Evolutionary conservation across 35 echinoderm and acorn worm species (phyloP), one percentile per base, ranked within the genome.

Genomic region (Ophioderma brevispina): DNA sequence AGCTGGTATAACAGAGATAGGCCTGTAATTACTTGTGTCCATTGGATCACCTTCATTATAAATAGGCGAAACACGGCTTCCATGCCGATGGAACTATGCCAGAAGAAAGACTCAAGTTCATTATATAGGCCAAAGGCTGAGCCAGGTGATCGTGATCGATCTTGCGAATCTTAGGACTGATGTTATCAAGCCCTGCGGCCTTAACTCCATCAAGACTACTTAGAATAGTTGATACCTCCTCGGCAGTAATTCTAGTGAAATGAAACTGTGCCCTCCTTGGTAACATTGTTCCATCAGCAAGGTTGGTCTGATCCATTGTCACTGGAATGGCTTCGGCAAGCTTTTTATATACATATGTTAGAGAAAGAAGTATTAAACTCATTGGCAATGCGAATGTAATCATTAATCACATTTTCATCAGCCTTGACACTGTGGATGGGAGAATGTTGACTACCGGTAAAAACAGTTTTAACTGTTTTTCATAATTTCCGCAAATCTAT

Each of bases 161-260:
- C 80, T 82, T 82, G 34, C 17, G 38, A 3, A 80, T 14, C 38
- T 40, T 37, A 31, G 78, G 78, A 33, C 78, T 80, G 31, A 80
- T 80, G 34, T 40, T 40, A 80, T 80, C 78, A 80, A 80, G 78
- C 78, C 78, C 38, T 46, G 81, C 33, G 34, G 81, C 81, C 81
- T 83, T 83, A 36, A 15, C 10, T n/a, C 38, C 46, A 83, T 83
- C 81, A 83, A 83, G 38, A n/a, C 18, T 33, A 83, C 81, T 14
- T 42, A 83, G 81, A 6, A 83, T 21, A 13, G 15, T 39, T 14
- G n/a, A 18, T 31, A 83, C 81, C 31, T 83, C 81, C 43, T 46
- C 31, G 2, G 33, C 15, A 17, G 40, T 28, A n/a, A 83, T 33
- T 31, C 41, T 25, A 30, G 59, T 13, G 34, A 83, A 83, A 83